Conservation (phyloP, 2,888 invertebrate genomes). For the Merodon equestris region DNA sequence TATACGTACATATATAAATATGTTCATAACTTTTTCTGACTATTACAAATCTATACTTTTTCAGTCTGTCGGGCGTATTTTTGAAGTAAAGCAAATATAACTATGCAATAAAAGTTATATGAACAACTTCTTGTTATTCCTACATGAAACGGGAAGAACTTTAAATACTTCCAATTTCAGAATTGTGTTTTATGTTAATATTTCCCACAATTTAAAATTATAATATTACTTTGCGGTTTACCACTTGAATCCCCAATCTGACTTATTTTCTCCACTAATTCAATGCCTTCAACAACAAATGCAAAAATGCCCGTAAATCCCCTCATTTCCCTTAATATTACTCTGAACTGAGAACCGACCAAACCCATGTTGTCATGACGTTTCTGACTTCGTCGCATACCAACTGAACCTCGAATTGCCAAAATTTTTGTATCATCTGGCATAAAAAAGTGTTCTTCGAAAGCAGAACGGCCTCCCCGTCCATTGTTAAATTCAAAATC, state of each 20-base stretch:
- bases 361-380: slow-evolving; percentile 88
- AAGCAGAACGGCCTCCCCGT: slow-evolving; percentile 87
- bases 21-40: too few species aligned
- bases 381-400: slow-evolving; percentile 89
- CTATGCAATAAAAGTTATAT: too few species aligned
- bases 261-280: slow-evolving; percentile 88
- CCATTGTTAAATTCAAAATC: slow-evolving; percentile 91
- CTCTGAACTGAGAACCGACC: slow-evolving; percentile 91
- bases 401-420: slow-evolving; percentile 88
- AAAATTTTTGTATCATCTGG: slow-evolving; percentile 89
- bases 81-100: too few species aligned
- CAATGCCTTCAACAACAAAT: slow-evolving; percentile 88
- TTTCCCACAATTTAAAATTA: slow-evolving; percentile 87
- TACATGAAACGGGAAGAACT: too few species aligned
- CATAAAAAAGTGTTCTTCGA: slow-evolving; percentile 88
- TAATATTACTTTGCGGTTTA: slow-evolving; percentile 86
- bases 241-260: slow-evolving; percentile 88
- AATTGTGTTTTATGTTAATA: slow-evolving; percentile 81
- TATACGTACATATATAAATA: too few species aligned
- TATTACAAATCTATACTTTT: too few species aligned
- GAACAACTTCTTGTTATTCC: too few species aligned
- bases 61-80: too few species aligned
- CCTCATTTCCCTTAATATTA: slow-evolving; percentile 89
- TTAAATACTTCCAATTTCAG: too few species aligned
- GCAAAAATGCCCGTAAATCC: slow-evolving; percentile 91